Percentiles rank a stretch among this genome's conserved stretches.
phyloP scores from a whole-genome alignment of 1,140 invertebrate species.

The Procambarus clarkii region DNA sequence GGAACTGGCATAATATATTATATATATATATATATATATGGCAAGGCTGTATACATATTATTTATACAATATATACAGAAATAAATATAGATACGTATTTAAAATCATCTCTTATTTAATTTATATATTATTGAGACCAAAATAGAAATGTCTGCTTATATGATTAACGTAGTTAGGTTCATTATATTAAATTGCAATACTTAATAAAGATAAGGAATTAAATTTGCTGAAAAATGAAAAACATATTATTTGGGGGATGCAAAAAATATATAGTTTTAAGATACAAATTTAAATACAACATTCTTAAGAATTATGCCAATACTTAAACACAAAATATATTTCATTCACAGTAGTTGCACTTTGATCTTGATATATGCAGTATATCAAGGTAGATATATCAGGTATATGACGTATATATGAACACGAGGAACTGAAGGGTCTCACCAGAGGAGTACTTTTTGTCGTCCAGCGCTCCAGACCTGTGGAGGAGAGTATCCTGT shows the following conservation, averaged over 20 bases:
- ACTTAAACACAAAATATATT: too few species aligned
- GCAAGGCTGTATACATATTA: constrained; percentile 40
- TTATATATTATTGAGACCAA: constrained; percentile 1
- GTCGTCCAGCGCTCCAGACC: constrained; percentile 4
- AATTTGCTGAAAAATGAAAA: neutral
- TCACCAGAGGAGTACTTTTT: constrained; percentile 44
- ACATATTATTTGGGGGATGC: neutral
- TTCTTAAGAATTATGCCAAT: too few species aligned
- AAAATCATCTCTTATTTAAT: neutral
- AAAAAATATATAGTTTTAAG: too few species aligned
- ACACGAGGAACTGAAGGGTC: too few species aligned
- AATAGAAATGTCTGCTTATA: neutral
- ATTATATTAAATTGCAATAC: neutral
- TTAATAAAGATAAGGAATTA: neutral
- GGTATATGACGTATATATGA: too few species aligned
- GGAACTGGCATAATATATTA: neutral
- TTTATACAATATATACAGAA: constrained; percentile 27
- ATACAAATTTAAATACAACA: too few species aligned
- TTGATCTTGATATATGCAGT: too few species aligned
- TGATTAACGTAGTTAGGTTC: neutral
- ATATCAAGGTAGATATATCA: too few species aligned
- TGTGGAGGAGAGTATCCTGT: neutral
- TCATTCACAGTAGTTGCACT: too few species aligned
- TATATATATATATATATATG: too few species aligned
- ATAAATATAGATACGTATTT: neutral